Evolutionary conservation across 2,797 vertebrate genomes (phyloP).

Genomic region (Sphenopsis melanotis): DNA sequence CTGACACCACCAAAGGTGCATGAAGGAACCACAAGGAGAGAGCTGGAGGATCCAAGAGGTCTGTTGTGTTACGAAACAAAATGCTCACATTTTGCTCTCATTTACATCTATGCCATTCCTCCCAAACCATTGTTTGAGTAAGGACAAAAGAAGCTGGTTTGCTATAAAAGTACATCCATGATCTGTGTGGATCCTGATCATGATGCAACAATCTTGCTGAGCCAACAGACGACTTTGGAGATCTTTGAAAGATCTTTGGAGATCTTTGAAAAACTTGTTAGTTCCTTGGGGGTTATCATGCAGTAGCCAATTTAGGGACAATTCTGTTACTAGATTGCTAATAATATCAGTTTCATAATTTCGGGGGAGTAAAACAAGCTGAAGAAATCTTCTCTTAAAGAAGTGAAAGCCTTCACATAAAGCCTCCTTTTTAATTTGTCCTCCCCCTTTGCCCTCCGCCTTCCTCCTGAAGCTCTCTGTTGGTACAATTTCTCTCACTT

Average conservation of each 20-base stretch:
- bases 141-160: background rate
- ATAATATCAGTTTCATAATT: background rate
- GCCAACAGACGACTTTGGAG: background rate
- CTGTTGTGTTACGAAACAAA: background rate
- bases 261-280: background rate
- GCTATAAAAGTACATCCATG: conserved; percentile 19
- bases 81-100: background rate
- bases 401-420: background rate
- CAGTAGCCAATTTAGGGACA: background rate
- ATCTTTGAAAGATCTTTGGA: background rate
- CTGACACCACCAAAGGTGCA: background rate
- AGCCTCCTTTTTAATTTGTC: background rate
- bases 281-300: background rate
- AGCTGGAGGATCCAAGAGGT: background rate
- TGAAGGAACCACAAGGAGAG: background rate
- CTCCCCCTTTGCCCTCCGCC: background rate
- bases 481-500: conserved; percentile 33
- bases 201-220: background rate
- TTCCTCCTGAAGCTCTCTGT: conserved; percentile 1
- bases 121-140: background rate
- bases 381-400: background rate
- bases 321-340: background rate
- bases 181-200: background rate
- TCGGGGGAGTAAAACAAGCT: background rate
- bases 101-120: conserved; percentile 4